A percentile compares a stretch with the other conserved stretches of the same genome.
Conservation (phyloP, 2,113 vertebrate species). For the Chamaea fasciata region DNA sequence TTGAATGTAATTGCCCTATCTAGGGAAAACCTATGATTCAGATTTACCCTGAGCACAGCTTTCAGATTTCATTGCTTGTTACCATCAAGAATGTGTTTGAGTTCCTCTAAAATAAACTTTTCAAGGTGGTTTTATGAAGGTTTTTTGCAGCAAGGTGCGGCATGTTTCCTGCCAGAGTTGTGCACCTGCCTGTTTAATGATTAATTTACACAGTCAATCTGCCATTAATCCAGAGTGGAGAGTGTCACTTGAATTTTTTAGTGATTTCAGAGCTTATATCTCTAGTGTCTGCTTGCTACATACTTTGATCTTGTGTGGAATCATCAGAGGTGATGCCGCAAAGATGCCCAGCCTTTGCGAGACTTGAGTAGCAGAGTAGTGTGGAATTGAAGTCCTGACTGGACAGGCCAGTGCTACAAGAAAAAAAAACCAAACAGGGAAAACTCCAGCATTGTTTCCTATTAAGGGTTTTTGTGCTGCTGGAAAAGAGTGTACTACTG, state of each 20-base stretch:
- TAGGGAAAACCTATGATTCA: neutral
- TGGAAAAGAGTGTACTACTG: neutral
- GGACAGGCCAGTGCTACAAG: neutral
- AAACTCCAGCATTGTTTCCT: neutral
- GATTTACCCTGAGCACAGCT: neutral
- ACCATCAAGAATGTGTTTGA: rapidly evolving
- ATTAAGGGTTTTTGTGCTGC: neutral
- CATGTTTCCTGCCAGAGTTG: neutral
- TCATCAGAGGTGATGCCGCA: neutral
- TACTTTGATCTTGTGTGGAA: neutral
- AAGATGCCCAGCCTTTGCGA: neutral
- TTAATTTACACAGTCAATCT: neutral
- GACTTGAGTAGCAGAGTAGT: neutral
- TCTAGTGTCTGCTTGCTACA: neutral
- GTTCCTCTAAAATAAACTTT: neutral
- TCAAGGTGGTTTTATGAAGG: neutral
- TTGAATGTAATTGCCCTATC: neutral
- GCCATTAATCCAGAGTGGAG: neutral
- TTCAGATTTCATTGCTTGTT: neutral
- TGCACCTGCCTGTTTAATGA: neutral
- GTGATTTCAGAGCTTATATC: neutral
- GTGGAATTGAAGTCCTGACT: neutral
- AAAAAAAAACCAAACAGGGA: no score
- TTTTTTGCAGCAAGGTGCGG: neutral
- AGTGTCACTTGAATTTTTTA: neutral